These are phyloP conservation scores for Chaetophractus vellerosus DNA, from an alignment of 2,797 vertebrate species.

Conservation along the genomic window DNA sequence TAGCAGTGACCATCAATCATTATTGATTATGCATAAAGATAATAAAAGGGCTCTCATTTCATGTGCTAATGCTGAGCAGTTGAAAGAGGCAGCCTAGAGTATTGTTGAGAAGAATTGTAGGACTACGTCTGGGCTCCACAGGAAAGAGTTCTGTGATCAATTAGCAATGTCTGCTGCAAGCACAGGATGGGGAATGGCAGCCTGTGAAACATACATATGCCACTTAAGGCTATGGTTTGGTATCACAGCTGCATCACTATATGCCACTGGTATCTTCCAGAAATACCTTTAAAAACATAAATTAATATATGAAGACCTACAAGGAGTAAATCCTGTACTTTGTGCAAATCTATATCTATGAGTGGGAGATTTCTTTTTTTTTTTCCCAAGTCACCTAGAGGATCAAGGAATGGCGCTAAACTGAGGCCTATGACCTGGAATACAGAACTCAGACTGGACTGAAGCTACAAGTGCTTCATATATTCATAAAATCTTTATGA, in stretches of 20 bases:
- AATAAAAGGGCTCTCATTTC: slow-evolving; percentile 7
- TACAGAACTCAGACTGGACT: neutral
- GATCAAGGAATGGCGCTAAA: slow-evolving; percentile 20
- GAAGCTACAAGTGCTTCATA: neutral
- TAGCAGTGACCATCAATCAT: neutral
- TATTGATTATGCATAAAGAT: neutral
- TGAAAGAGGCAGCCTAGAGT: neutral
- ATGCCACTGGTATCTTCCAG: neutral
- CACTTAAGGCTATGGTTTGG: neutral
- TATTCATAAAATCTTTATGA: slow-evolving; percentile 33
- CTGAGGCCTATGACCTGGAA: neutral
- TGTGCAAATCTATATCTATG: slow-evolving; percentile 44
- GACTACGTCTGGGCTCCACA: neutral
- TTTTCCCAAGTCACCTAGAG: neutral
- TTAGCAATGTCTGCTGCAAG: slow-evolving; percentile 32
- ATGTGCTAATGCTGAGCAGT: neutral
- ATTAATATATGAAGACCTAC: neutral
- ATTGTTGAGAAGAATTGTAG: neutral
- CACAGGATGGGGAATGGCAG: neutral
- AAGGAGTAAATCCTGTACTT: slow-evolving; percentile 11
- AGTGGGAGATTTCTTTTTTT: neutral
- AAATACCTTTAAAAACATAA: slow-evolving; percentile 43
- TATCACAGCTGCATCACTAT: neutral
- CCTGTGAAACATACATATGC: neutral
- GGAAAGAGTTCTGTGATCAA: slow-evolving; percentile 50